phyloP scores from a whole-genome alignment of 2,888 invertebrate genomes.

The Trachelus iudaicus region DNA sequence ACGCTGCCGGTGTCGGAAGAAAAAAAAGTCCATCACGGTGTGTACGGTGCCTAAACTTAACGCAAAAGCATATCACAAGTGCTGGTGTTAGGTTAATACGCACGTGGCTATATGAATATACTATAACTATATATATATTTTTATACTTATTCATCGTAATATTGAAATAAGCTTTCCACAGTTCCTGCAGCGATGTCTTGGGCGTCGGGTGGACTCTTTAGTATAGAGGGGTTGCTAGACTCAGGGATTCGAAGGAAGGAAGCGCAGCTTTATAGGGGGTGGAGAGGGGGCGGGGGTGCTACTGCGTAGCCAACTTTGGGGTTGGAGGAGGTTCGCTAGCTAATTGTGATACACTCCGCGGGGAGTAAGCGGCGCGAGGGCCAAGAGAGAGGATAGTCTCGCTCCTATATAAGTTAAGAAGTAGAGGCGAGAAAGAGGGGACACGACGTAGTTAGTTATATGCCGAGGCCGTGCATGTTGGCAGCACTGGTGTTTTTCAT shows the following conservation, averaged over 20 bases:
- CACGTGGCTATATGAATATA: too few relatives aligned
- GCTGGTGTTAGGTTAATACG: neutral
- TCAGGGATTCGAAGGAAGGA: conserved; percentile 8
- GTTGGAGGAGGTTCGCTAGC: conserved; percentile 48
- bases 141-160: conserved; percentile 44
- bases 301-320: conserved; percentile 9
- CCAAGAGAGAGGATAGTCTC: conserved; percentile 27
- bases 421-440: conserved; percentile 47
- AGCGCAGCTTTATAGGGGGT: conserved; percentile 40
- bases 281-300: conserved; percentile 14
- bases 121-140: neutral
- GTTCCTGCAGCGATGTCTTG: conserved; percentile 29
- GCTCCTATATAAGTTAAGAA: conserved; percentile 53
- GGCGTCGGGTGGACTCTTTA: neutral
- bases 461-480: conserved; percentile 52
- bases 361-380: conserved; percentile 47
- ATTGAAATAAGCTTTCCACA: conserved; percentile 53
- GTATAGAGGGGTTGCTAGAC: neutral
- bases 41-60: neutral
- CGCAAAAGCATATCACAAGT: neutral
- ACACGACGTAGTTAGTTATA: conserved; percentile 59
- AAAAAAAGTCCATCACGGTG: neutral
- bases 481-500: conserved; percentile 80
- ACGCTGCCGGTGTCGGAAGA: conserved; percentile 17
- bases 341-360: conserved; percentile 63